Evolutionary conservation across 2,797 vertebrate species (phyloP).

Genomic region (Chromobotia macracanthus): DNA sequence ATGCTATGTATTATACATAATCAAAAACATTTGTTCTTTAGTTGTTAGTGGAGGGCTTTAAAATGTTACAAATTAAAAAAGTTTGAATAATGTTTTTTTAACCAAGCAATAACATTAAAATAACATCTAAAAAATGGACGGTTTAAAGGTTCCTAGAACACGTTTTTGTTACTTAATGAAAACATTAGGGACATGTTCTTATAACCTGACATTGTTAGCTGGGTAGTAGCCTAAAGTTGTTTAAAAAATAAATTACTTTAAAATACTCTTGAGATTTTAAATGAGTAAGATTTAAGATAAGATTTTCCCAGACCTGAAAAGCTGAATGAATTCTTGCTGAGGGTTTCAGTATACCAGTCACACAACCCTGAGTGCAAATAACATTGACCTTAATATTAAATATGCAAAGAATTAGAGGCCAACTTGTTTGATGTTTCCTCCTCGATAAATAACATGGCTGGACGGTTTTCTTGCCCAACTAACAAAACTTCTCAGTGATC

Average conservation of each 20-base stretch:
- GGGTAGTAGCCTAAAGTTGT: not conserved
- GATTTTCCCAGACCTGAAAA: not conserved
- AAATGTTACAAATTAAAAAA: too few relatives aligned
- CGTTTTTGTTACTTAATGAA: too few relatives aligned
- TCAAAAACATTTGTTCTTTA: too few relatives aligned
- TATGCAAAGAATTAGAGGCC: not conserved
- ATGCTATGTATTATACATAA: too few relatives aligned
- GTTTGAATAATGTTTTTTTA: too few relatives aligned
- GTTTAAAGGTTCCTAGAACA: too few relatives aligned
- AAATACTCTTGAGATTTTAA: too few relatives aligned
- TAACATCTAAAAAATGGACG: too few relatives aligned
- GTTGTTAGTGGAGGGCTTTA: too few relatives aligned
- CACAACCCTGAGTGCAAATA: conserved; percentile 23
- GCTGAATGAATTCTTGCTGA: not conserved
- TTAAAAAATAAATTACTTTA: not conserved
- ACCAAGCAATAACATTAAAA: too few relatives aligned
- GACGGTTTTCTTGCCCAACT: conserved; percentile 20
- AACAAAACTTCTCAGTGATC: conserved; percentile 5
- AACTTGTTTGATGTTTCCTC: conserved; percentile 28
- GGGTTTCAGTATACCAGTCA: not conserved
- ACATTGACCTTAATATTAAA: conserved; percentile 15
- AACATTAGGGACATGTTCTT: too few relatives aligned
- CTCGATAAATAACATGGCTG: conserved; percentile 2
- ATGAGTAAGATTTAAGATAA: not conserved
- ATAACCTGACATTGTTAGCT: too few relatives aligned